A percentile compares a stretch with the other conserved stretches of the same genome.
These are phyloP conservation scores for Latrodectus hesperus DNA, from an alignment of 2,888 invertebrate genomes.

Conservation along the genomic window DNA sequence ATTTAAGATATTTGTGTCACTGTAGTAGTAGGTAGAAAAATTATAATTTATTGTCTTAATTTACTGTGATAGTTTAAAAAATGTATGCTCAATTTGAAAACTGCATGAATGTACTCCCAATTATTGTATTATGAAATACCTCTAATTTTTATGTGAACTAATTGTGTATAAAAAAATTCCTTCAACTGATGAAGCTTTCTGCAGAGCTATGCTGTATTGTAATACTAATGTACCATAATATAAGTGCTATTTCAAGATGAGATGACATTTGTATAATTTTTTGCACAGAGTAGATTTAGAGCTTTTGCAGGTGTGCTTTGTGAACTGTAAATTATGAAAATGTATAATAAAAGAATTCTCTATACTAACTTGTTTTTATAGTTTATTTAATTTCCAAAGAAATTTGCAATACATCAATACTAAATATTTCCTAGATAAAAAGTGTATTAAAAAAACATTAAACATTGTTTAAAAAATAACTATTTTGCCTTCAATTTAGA, in stretches of 20 bases:
- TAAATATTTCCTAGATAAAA: no score
- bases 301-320: conserved; percentile 35
- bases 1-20: no score
- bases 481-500: no score
- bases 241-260: not conserved
- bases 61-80: not conserved
- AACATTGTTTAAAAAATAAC: no score
- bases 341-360: conserved; percentile 18
- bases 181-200: conserved; percentile 39
- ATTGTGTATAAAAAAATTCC: conserved; percentile 8
- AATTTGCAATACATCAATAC: not conserved
- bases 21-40: not conserved
- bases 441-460: no score
- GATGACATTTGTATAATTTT: conserved; percentile 12
- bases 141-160: conserved; percentile 9
- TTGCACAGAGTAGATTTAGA: conserved; percentile 62
- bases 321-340: conserved; percentile 17
- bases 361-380: not conserved
- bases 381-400: not conserved
- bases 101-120: conserved; percentile 25
- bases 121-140: not conserved
- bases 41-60: not conserved
- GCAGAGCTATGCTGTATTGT: conserved; percentile 63
- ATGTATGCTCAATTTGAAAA: conserved; percentile 7
- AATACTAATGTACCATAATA: conserved; percentile 46